phyloP scores from a whole-genome alignment of 1,140 invertebrate genomes.

The Ceratitis capitata region DNA sequence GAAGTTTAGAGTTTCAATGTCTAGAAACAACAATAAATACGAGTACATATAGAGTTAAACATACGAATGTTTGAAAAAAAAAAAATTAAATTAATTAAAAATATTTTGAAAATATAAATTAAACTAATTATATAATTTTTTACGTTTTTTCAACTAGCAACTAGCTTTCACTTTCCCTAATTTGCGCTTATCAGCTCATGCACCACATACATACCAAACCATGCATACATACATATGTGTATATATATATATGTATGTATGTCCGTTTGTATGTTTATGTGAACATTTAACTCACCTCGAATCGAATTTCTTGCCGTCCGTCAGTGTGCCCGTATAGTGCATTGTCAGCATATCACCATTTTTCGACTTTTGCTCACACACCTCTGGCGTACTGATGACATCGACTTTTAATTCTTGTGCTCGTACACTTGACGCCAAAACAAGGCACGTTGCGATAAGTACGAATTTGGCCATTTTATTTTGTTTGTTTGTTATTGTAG shows the following conservation, averaged over 20 bases:
- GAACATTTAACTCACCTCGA: slow-evolving; percentile 85
- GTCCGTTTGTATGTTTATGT: neutral
- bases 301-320: slow-evolving; percentile 91
- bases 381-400: slow-evolving; percentile 78
- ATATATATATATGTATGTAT: no score
- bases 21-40: no score
- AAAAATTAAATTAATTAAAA: neutral
- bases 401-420: slow-evolving; percentile 80
- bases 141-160: neutral
- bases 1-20: neutral
- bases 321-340: slow-evolving; percentile 91
- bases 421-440: slow-evolving; percentile 65
- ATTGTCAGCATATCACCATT: slow-evolving; percentile 89
- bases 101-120: neutral
- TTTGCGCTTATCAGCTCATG: neutral
- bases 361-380: slow-evolving; percentile 84
- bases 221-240: no score
- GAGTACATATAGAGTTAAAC: neutral
- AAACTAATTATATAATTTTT: neutral
- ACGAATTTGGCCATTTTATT: slow-evolving; percentile 58
- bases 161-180: neutral
- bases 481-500: neutral
- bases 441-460: slow-evolving; percentile 60
- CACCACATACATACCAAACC: neutral
- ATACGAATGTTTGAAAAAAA: neutral